A percentile compares a stretch with the other conserved stretches of the same genome.
phyloP scores from a whole-genome alignment of 2,888 invertebrate genomes.

The Nineta flava region DNA sequence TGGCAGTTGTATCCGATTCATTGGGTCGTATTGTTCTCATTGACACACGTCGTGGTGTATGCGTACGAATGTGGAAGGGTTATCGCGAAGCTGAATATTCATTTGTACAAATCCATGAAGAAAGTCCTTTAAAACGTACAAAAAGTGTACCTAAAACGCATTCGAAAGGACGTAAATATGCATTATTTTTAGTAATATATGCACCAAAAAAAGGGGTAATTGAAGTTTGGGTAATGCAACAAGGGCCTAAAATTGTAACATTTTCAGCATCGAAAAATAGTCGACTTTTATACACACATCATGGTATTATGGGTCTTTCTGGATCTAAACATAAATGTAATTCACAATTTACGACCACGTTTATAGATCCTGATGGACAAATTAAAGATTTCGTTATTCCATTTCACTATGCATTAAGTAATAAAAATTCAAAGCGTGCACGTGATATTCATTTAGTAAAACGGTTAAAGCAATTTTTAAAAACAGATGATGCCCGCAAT shows the following conservation, averaged over 20 bases:
- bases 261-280: constrained; percentile 81
- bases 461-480: constrained; percentile 50
- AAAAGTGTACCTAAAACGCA: constrained; percentile 16
- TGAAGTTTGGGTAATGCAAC: constrained; percentile 84
- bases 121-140: constrained; percentile 23
- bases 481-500: constrained; percentile 32
- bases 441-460: constrained; percentile 76
- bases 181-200: constrained; percentile 80
- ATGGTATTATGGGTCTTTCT: constrained; percentile 62
- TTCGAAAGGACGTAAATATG: constrained; percentile 27
- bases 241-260: constrained; percentile 78
- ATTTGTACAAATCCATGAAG: constrained; percentile 72
- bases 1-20: constrained; percentile 71
- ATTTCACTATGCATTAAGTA: constrained; percentile 79
- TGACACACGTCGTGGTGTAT: constrained; percentile 63
- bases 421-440: constrained; percentile 71
- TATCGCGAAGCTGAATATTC: constrained; percentile 92
- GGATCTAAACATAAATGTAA: constrained; percentile 38
- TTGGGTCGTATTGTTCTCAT: constrained; percentile 77
- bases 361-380: constrained; percentile 70
- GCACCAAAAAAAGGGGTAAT: constrained; percentile 82
- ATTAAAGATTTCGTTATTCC: constrained; percentile 74
- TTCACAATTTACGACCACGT: constrained; percentile 54
- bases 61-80: constrained; percentile 84
- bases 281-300: constrained; percentile 60